These are phyloP conservation scores for Thalassarche chlororhynchos DNA, from an alignment of 2,113 vertebrate genomes.

Conservation along the genomic window DNA sequence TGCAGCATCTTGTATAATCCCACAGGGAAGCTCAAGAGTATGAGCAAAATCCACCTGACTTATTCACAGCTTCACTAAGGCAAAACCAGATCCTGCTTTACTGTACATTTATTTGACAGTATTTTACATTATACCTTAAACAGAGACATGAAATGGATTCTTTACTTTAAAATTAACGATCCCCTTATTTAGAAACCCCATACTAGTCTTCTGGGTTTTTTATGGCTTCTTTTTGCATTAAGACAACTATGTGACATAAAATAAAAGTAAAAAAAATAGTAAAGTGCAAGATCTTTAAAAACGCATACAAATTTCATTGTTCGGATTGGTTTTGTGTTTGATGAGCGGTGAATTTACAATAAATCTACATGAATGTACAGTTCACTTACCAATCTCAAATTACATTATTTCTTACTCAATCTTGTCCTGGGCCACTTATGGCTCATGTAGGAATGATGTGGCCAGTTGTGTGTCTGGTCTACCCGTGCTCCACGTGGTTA, in stretches of 20 bases:
- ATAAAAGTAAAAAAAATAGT: slow-evolving; percentile 45
- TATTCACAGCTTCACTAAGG: slow-evolving; percentile 28
- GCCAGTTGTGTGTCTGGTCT: background rate
- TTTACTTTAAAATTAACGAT: slow-evolving; percentile 64
- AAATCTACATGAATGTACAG: slow-evolving; percentile 40
- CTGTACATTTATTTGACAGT: slow-evolving; percentile 1
- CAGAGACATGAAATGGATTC: slow-evolving; percentile 61
- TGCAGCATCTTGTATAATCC: background rate
- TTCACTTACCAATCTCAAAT: slow-evolving; percentile 4
- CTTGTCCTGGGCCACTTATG: slow-evolving; percentile 4
- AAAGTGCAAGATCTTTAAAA: slow-evolving; percentile 77
- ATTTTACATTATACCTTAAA: slow-evolving; percentile 64
- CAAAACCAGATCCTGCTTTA: slow-evolving; percentile 27
- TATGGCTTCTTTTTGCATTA: slow-evolving; percentile 75
- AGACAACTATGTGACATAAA: slow-evolving; percentile 75
- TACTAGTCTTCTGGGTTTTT: slow-evolving; percentile 60
- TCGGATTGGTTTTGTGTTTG: slow-evolving; percentile 46
- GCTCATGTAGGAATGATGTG: background rate
- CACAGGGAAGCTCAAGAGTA: background rate
- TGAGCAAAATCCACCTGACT: background rate
- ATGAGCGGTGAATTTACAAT: slow-evolving; percentile 43
- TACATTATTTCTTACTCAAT: background rate
- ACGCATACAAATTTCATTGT: slow-evolving; percentile 54
- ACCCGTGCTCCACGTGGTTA: background rate
- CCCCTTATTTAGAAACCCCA: slow-evolving; percentile 64